phyloP scores from a whole-genome alignment of 2,113 vertebrate species.

The Atlantisia rogersi region DNA sequence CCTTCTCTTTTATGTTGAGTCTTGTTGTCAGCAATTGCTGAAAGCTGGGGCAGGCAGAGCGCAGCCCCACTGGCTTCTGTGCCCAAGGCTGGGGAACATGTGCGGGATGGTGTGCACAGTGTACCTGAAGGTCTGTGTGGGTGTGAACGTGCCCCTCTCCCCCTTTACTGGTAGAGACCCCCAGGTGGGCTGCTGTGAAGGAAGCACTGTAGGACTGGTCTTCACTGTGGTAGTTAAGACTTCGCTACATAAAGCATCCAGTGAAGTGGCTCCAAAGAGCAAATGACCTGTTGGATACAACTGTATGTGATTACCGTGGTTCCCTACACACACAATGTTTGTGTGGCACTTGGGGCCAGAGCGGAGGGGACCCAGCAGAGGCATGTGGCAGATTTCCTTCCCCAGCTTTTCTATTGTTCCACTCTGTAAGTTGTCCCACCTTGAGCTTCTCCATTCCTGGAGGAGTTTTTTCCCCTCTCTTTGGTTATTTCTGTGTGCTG shows the following conservation, averaged over 20 bases:
- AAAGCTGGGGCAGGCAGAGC: fast-evolving
- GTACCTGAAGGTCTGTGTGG: fast-evolving
- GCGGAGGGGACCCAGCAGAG: not conserved
- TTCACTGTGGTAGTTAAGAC: not conserved
- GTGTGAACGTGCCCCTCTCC: not conserved
- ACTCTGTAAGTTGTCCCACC: not conserved
- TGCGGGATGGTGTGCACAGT: fast-evolving
- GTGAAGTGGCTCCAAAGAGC: not conserved
- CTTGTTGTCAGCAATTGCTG: not conserved
- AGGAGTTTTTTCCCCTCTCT: not conserved
- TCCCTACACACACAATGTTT: fast-evolving
- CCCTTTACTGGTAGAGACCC: not conserved
- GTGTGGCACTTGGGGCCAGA: not conserved
- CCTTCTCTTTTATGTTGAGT: fast-evolving
- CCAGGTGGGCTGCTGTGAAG: not conserved
- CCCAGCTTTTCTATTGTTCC: not conserved
- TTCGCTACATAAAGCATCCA: not conserved
- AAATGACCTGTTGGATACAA: not conserved
- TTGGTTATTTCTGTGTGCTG: not conserved
- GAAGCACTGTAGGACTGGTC: not conserved
- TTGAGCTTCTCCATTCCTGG: not conserved
- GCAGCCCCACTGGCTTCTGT: not conserved
- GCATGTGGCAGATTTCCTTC: not conserved
- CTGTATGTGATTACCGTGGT: fast-evolving
- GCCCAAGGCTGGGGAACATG: fast-evolving